Evolutionary conservation across 2,113 vertebrate species (phyloP).

Genomic region (Indicator maculatus): DNA sequence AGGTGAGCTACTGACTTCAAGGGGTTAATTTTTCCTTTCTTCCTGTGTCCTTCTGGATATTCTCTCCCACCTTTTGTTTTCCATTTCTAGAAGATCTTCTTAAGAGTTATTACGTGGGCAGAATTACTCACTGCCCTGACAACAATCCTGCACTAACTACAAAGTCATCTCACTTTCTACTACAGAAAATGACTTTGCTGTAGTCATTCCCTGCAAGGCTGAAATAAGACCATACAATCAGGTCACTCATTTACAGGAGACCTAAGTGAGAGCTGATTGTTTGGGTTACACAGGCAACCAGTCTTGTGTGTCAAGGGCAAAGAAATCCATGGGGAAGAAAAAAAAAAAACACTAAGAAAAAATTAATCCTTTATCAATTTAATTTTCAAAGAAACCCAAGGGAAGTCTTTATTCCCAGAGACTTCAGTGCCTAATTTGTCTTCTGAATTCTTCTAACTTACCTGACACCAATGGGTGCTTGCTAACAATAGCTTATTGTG

Average conservation of each 20-base stretch:
- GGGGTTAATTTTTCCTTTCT: not conserved
- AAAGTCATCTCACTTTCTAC: not conserved
- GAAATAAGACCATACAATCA: not conserved
- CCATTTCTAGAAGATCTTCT: not conserved
- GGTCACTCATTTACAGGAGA: not conserved
- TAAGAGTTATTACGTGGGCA: not conserved
- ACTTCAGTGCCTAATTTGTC: slow-evolving; percentile 68
- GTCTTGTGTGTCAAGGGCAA: slow-evolving; percentile 59
- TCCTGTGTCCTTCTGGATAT: not conserved
- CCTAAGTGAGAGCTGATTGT: slow-evolving; percentile 41
- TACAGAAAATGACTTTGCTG: not conserved
- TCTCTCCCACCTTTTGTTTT: not conserved
- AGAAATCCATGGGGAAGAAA: not conserved
- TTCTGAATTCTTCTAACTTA: slow-evolving; percentile 33
- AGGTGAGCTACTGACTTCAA: not conserved
- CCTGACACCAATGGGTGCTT: slow-evolving; percentile 40
- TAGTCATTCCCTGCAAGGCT: not conserved
- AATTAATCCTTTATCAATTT: slow-evolving; percentile 70
- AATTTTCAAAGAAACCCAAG: slow-evolving; percentile 60
- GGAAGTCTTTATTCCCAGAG: slow-evolving; percentile 60
- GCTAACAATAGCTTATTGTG: not conserved
- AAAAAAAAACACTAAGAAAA: not conserved
- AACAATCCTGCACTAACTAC: not conserved
- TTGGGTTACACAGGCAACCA: slow-evolving; percentile 32
- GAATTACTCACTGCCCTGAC: slow-evolving; percentile 15